Evolutionary conservation across 2,113 vertebrate species (phyloP), one percentile per base, ranked within the genome.

Genomic region (Stegostoma tigrinum): DNA sequence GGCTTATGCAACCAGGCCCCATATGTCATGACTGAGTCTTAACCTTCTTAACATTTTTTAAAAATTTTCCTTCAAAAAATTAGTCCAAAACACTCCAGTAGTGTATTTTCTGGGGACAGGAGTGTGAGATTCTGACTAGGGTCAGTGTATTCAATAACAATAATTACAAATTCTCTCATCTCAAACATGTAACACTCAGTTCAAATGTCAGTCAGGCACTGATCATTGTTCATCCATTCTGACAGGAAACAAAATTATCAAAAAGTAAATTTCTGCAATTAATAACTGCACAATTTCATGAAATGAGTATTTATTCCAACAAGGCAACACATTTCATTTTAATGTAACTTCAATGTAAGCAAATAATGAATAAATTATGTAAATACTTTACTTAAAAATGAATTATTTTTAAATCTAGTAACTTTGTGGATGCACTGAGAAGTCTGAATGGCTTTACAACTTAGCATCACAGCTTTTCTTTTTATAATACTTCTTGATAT

Each of bases 371-470:
- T 45, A 95, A 94, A 72, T 72, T 70, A 52, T 48, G 38, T 72
- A 72, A 95, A 95, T 95, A 72, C 72, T 72, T 5, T 23, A 52
- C 24, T 8, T 72, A 68, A 72, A 70, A 72, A 75, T 95, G 7
- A 95, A 95, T 67, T 70, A 67, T 68, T n/a, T 68, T 94, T 68
- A 21, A 94, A 38, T 89, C 27, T 89, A 89, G 30, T 55, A 89
- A 12, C 48, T 14, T 75, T n/a, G 64, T 90, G 27, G 30, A 90
- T 90, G 10, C 48, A 90, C 52, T 61, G 14, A 30, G 27, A 90
- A 61, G 27, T 72, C 38, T 93, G 67, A 95, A 72, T n/a, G 67
- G 12, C 68, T 19, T 61, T 45, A 27, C 24, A 91, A 21, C 19
- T 95, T 45, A 2, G 42, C 70, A 72, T 72, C 67, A 94, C 67